Base-by-base conservation (phyloP, 2,113 vertebrate genomes). In the Malurus melanocephalus region DNA sequence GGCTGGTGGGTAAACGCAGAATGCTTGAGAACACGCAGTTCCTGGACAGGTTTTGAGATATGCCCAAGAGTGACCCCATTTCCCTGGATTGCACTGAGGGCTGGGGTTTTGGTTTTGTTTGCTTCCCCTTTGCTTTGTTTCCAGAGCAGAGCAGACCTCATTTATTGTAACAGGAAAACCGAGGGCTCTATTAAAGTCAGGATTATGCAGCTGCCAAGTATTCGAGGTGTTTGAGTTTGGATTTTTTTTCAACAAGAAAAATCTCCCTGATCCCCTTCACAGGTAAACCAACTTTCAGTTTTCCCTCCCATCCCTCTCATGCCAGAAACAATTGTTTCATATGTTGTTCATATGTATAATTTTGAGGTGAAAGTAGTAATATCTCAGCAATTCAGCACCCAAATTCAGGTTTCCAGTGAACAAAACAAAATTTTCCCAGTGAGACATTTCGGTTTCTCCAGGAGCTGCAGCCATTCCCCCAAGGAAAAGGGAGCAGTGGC, bases 41-140 rank as follows among this genome's bases (percentile, higher is more conserved):
- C 95, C 87, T 92, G 92, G 74, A 17, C 7, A 76, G 81, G 64
- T 68, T 94, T 61, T 74, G 79, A 89, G 86, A 82, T 72, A 74
- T 89, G 69, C 86, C 87, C 92, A 93, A 0, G 0, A 59, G 76
- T 91, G 86, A 96, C 88, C 89, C 68, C 43, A 0, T 69, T 79
- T 79, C 87, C 79, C 87, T 92, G 76, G 88, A 16, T 61, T 55
- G 74, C 76, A 23, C 7, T n/a, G 53, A 87, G 82, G 62, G 79
- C 12, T 90, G 68, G 64, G 62, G 67, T 73, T 95, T 86, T 7
- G 66, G 53, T 27, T 81, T 81, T 91, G 92, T 83, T 92, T 93
- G 53, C 88, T 88, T 94, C 93, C 93, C 61, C 77, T 91, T 43
- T 89, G 83, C 84, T 92, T 91, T 88, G 85, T 86, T 91, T 84